Evolutionary conservation across 2,888 invertebrate species (phyloP).

Genomic region (Theretra japonica): DNA sequence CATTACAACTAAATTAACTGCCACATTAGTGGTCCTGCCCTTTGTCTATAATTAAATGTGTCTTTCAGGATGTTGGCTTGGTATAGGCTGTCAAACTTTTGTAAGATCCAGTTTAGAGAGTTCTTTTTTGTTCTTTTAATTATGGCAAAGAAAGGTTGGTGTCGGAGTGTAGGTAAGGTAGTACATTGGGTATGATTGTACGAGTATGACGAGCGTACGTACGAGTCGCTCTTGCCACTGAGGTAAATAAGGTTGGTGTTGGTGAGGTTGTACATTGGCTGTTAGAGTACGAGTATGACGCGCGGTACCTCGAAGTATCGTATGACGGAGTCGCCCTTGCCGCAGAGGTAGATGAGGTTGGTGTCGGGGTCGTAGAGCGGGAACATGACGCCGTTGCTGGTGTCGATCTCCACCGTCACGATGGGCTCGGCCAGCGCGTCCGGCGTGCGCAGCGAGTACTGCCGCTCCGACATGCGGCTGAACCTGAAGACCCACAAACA

Average conservation of each 20-base stretch:
- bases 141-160: no score
- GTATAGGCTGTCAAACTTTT: no score
- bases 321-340: slow-evolving; percentile 99
- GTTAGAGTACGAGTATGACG: not conserved
- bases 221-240: no score
- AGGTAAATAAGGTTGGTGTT: no score
- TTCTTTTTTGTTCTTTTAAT: no score
- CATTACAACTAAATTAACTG: not conserved
- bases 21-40: not conserved
- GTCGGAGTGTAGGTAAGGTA: no score
- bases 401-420: slow-evolving; percentile 96
- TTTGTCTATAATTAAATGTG: no score
- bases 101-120: no score
- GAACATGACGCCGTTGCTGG: slow-evolving; percentile 98
- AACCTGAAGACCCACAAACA: slow-evolving; percentile 90
- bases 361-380: slow-evolving; percentile 98
- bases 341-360: slow-evolving; percentile 96
- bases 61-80: no score
- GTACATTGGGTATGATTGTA: no score
- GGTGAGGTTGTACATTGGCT: no score
- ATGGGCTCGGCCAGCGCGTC: slow-evolving; percentile 94
- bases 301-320: slow-evolving; percentile 91
- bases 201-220: no score
- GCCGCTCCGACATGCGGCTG: slow-evolving; percentile 98
- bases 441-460: slow-evolving; percentile 97